Base-by-base conservation (phyloP, 2,797 vertebrate species). In the Alcedo quadribrachys region DNA sequence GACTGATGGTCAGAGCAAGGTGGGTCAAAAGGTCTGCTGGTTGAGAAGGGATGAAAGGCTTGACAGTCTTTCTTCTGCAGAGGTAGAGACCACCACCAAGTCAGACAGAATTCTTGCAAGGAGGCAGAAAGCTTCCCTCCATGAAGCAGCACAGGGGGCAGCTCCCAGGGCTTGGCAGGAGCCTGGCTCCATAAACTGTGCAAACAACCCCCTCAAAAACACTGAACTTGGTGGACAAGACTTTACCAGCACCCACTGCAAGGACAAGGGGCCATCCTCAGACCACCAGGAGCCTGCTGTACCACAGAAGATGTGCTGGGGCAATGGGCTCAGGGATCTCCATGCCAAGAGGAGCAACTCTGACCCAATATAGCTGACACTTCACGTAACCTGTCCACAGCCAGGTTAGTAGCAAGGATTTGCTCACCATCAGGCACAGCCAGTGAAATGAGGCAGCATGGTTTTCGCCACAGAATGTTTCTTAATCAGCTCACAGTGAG, bases 401-500 rank as follows among this genome's bases (percentile, higher is more conserved):
- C 32, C 2, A 9, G 51, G 32, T 62, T 17, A 18, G 16, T 2
- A 1, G 30, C 8, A 55, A 67, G 28, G 17, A 53, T 16, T 51
- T 33, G 24, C 45, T 82, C 40, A 28, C n/a, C 2, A 0, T 35
- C 24, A 0, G 2, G 60, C 53, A 54, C 15, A 45, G 61, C 22
- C 50, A 28, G 35, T 2, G 32, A 75, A 73, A 14, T 0, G 6
- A 27, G 25, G 50, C 35, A 71, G 67, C 70, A 50, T 25, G 4
- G 15, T 48, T 42, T 10, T 25, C 61, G 22, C 24, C 0, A 0
- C 37, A 32, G 51, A 17, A 0, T 12, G 27, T 3, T 60, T 60
- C n/a, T 53, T 13, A 6, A 15, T 32, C 30, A 77, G 48, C 11
- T 15, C 51, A 6, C 42, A 43, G 50, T 0, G 2, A 48, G 27